Evolutionary conservation across 2,797 vertebrate species (phyloP).

Genomic region (Graptemys geographica): DNA sequence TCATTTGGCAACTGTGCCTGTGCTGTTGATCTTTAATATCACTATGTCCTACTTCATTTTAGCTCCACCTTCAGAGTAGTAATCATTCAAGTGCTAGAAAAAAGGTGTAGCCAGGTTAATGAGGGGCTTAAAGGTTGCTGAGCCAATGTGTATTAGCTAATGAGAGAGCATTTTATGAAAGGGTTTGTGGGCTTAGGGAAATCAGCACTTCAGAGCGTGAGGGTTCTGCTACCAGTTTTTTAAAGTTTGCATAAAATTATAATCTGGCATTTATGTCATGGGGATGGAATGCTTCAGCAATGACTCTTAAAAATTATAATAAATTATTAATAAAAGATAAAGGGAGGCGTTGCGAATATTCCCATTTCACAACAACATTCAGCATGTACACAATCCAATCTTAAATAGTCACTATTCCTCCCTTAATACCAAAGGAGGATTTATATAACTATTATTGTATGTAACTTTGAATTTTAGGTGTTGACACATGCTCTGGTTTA

Average conservation of each 20-base stretch:
- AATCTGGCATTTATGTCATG: not conserved
- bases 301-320: not conserved
- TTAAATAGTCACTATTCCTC: not conserved
- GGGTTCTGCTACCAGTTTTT: not conserved
- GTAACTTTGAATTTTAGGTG: not conserved
- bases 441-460: not conserved
- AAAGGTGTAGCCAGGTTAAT: not conserved
- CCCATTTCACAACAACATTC: not conserved
- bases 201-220: accelerated
- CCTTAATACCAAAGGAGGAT: not conserved
- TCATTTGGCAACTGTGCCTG: not conserved
- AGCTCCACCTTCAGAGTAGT: not conserved
- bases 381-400: not conserved
- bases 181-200: not conserved
- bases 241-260: not conserved
- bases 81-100: not conserved
- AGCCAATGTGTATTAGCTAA: not conserved
- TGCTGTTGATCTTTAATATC: not conserved
- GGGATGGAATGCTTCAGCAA: not conserved
- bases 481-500: not conserved
- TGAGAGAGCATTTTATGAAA: not conserved
- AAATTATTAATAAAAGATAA: not conserved
- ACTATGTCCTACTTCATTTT: not conserved
- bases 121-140: not conserved
- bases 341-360: not conserved